A percentile compares a stretch with the other conserved stretches of the same genome.
Conservation (phyloP, 2,888 invertebrate genomes). For the Synanthedon andrenaeformis region DNA sequence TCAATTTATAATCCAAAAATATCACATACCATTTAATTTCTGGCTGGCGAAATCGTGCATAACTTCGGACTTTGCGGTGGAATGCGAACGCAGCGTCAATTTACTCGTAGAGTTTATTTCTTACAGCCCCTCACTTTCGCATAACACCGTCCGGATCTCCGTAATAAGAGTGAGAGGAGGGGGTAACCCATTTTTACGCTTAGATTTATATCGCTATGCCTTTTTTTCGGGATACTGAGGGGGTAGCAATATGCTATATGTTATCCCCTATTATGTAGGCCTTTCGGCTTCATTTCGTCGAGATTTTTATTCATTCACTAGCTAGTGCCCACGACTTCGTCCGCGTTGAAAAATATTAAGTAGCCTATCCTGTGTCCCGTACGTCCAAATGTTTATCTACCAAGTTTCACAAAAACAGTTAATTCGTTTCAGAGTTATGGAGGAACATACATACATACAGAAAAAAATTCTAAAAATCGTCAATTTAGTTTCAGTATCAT, state of each 20-base stretch:
- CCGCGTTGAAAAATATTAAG: no score
- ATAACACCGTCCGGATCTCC: slow-evolving; percentile 10
- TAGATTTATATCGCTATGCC: slow-evolving; percentile 21
- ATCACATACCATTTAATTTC: neutral
- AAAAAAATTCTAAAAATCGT: no score
- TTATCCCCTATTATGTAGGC: slow-evolving; percentile 16
- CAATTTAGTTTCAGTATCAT: no score
- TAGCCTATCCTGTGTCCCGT: no score
- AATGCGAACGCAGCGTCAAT: neutral
- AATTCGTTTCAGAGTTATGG: no score
- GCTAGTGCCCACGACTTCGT: no score
- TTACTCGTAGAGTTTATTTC: neutral
- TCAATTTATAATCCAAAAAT: no score
- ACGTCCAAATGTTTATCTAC: no score
- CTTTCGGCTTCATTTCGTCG: slow-evolving; percentile 13
- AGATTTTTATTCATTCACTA: slow-evolving; percentile 17
- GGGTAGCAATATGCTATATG: slow-evolving; percentile 22
- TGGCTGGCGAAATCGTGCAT: neutral
- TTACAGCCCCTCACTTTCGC: neutral
- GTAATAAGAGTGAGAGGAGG: slow-evolving; percentile 12
- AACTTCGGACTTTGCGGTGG: neutral
- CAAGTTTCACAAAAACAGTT: no score
- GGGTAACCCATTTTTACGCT: slow-evolving; percentile 13
- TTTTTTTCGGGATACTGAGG: slow-evolving; percentile 17
- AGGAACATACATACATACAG: no score